These are phyloP conservation scores for Actinostola sp. DNA, from an alignment of 92 coral and sea anemone genomes.

Conservation along the genomic window DNA sequence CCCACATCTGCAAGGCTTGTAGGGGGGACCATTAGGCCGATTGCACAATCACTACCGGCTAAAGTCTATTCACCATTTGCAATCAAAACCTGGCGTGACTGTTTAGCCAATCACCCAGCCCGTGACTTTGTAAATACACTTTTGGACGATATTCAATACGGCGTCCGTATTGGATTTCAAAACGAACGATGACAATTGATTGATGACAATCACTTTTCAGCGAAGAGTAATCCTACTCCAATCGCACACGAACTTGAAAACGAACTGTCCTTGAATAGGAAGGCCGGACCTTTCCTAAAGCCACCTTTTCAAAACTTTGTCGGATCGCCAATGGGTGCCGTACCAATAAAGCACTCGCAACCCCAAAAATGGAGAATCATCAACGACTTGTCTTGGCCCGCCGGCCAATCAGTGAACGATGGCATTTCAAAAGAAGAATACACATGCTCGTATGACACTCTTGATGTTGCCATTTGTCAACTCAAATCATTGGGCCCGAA, in stretches of 20 bases:
- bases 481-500: conserved; percentile 8
- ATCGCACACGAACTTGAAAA: conserved; percentile 26
- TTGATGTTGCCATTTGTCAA: conserved; percentile 23
- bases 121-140: conserved; percentile 18
- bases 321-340: conserved; percentile 52
- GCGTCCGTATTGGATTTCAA: conserved; percentile 25
- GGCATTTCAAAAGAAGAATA: conserved; percentile 26
- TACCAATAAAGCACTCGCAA: conserved; percentile 45
- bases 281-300: conserved; percentile 34
- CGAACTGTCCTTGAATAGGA: conserved; percentile 28
- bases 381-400: conserved; percentile 51
- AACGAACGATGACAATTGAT: background rate
- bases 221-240: conserved; percentile 3
- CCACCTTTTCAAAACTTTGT: conserved; percentile 37
- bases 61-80: conserved; percentile 17
- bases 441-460: conserved; percentile 46
- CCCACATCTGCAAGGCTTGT: conserved; percentile 42
- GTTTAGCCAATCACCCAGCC: conserved; percentile 28
- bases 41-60: conserved; percentile 12
- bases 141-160: conserved; percentile 6
- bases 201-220: conserved; percentile 22
- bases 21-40: conserved; percentile 36
- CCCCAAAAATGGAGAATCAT: conserved; percentile 40
- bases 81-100: conserved; percentile 21
- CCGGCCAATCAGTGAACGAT: conserved; percentile 38